Base-by-base conservation (phyloP, 2,797 vertebrate genomes). In the Malacoraja senta region DNA sequence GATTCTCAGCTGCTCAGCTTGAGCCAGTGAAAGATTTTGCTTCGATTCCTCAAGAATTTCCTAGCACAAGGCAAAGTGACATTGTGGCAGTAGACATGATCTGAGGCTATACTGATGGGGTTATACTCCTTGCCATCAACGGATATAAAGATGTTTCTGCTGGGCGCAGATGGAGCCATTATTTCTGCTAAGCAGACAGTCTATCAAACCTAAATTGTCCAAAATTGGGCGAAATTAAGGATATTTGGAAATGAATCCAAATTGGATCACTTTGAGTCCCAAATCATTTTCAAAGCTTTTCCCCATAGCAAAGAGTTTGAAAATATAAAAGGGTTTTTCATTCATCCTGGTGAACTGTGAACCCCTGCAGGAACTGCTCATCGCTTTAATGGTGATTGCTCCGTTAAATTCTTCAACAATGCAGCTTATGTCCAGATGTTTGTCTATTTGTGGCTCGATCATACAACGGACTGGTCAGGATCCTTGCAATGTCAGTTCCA, bases 141-240 rank as follows among this genome's bases (percentile, higher is more conserved):
- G 17, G 61, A 88, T 35, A 17, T 19, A 88, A 24, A 32, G 61
- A 12, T 88, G n/a, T 53, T 88, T 24, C n/a, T 24, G 84, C 61
- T 68, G n/a, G n/a, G 32, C 17, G 8, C 32, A 19, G 7, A 21
- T 35, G 61, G 15, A 35, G n/a, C 15, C 84, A 68, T 68, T 68
- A 35, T 68, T 86, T 65, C 61, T 88, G 32, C 68, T 68, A 32
- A 88, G 84, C 63, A 88, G 84, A 88, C 84, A 68, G 84, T 29
- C 84, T 68, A 88, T 88, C 84, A 88, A 88, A 88, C 21, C 61
- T 63, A 88, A 88, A 88, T 88, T 35, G 61, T 65, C 17, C 63
- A 65, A 88, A 88, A 88, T 88, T 88, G 84, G 21, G 15, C 32
- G 24, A 88, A 88, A 88, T 88, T 88, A 88, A 53, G 84, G 84